Percentiles rank a stretch among this genome's conserved stretches.
These are phyloP conservation scores for Rhizomys pruinosus DNA, from an alignment of 2,113 vertebrate genomes.

Conservation along the genomic window DNA sequence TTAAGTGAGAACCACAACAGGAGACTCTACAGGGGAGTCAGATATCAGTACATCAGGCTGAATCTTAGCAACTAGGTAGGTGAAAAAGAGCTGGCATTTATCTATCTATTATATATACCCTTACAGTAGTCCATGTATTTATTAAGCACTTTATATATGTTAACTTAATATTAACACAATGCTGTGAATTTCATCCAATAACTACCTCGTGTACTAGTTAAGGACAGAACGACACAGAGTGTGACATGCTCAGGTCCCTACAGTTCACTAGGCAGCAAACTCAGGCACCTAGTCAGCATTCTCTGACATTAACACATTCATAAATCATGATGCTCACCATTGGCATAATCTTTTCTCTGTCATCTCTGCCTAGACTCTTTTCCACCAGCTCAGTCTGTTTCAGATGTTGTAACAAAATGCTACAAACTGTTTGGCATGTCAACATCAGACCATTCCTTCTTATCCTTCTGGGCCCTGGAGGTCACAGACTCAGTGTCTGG, in stretches of 20 bases:
- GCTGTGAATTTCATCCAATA: not conserved
- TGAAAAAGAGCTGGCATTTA: not conserved
- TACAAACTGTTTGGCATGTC: not conserved
- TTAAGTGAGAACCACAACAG: constrained; percentile 2
- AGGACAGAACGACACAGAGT: rapidly evolving
- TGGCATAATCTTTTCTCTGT: not conserved
- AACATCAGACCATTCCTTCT: no score
- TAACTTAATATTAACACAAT: not conserved
- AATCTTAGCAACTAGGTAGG: not conserved
- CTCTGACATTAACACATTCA: not conserved
- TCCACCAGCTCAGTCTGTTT: not conserved
- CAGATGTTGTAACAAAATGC: not conserved
- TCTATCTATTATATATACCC: no score
- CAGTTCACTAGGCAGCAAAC: rapidly evolving
- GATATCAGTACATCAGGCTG: not conserved
- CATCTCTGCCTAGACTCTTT: not conserved
- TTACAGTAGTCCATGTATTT: not conserved
- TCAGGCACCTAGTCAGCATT: not conserved
- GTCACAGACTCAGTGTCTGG: not conserved
- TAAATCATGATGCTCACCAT: rapidly evolving
- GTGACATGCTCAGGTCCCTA: no score
- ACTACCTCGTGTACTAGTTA: not conserved
- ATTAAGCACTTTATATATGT: not conserved
- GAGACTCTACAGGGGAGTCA: not conserved
- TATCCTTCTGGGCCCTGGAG: not conserved